These are phyloP conservation scores for Oreochromis tanganicae DNA, from an alignment of 2,113 vertebrate genomes.

Conservation along the genomic window DNA sequence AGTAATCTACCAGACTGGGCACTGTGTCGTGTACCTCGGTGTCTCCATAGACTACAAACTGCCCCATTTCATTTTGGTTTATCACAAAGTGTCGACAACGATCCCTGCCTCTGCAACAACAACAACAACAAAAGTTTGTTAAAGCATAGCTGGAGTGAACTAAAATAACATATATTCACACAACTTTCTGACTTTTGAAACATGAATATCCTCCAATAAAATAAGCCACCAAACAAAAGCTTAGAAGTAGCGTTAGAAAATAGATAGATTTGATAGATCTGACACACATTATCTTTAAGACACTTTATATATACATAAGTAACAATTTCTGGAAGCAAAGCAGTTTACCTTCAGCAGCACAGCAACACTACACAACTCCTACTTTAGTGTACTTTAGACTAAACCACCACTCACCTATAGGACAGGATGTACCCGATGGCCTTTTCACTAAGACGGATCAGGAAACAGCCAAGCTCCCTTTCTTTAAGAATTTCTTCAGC, in stretches of 20 bases:
- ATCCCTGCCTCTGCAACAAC: constrained; percentile 74
- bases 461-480: constrained; percentile 77
- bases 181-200: neutral
- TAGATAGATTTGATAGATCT: neutral
- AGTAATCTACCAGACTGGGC: constrained; percentile 73
- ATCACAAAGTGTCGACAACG: constrained; percentile 85
- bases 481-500: constrained; percentile 77
- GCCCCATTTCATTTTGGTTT: constrained; percentile 68
- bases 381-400: neutral
- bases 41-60: constrained; percentile 77
- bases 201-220: neutral
- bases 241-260: neutral
- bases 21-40: constrained; percentile 62
- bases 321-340: neutral
- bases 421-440: constrained; percentile 82
- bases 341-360: neutral
- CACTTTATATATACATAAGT: neutral
- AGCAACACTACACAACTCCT: neutral
- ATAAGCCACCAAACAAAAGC: neutral
- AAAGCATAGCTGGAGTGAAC: neutral
- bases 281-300: neutral
- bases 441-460: constrained; percentile 82
- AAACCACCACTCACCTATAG: constrained; percentile 74
- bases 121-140: neutral
- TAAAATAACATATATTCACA: neutral